Percentiles rank a stretch among this genome's conserved stretches.
These are phyloP conservation scores for Acanthis flammea DNA, from an alignment of 2,797 vertebrate genomes.

Conservation along the genomic window DNA sequence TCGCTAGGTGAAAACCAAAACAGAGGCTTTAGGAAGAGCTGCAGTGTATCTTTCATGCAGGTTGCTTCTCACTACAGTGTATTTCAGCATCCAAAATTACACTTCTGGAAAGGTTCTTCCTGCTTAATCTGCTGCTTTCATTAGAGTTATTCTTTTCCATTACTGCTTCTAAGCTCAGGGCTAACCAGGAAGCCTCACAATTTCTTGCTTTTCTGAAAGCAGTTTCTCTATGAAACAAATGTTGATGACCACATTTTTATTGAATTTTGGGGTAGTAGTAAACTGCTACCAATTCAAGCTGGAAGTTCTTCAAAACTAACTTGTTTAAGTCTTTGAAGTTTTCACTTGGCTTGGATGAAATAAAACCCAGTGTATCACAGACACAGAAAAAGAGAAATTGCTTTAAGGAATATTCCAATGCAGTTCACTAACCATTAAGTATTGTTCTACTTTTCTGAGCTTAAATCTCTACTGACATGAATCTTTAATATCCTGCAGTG, in stretches of 20 bases:
- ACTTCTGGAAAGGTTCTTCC: neutral
- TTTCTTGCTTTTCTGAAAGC: neutral
- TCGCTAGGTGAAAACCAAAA: neutral
- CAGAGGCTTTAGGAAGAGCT: neutral
- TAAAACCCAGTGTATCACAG: neutral
- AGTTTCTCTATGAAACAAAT: neutral
- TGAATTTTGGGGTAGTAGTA: neutral
- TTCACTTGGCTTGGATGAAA: neutral
- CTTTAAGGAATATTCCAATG: slow-evolving; percentile 36
- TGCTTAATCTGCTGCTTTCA: neutral
- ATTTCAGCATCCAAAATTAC: neutral
- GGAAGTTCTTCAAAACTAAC: neutral
- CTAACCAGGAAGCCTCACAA: neutral
- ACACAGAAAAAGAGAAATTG: neutral
- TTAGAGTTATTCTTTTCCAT: neutral
- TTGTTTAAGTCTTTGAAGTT: neutral
- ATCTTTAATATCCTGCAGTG: slow-evolving; percentile 53
- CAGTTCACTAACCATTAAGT: slow-evolving; percentile 48
- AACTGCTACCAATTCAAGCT: neutral
- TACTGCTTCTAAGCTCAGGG: neutral
- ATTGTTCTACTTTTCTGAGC: slow-evolving; percentile 17
- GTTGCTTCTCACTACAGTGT: neutral
- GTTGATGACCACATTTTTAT: neutral
- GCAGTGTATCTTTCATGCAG: neutral
- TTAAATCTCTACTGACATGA: slow-evolving; percentile 51